phyloP scores from a whole-genome alignment of 2,888 invertebrate species.

The Eudasyphora cyanicolor region DNA sequence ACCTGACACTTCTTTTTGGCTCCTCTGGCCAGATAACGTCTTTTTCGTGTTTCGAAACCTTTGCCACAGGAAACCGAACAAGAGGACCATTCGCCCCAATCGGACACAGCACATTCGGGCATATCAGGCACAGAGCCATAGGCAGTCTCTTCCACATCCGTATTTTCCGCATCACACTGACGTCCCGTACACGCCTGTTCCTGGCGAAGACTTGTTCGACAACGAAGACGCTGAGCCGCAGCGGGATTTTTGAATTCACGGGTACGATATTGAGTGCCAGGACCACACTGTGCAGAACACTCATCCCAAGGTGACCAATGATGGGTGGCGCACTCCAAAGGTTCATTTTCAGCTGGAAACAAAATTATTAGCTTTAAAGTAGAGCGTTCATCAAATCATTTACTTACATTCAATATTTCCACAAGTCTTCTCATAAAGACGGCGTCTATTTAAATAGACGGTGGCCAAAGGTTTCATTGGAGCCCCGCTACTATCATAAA shows the following conservation, averaged over 20 bases:
- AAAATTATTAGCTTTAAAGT: neutral
- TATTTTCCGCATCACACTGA: constrained; percentile 70
- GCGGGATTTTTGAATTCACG: constrained; percentile 77
- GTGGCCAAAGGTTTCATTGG: constrained; percentile 95
- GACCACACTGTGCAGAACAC: constrained; percentile 81
- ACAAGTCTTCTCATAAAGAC: constrained; percentile 91
- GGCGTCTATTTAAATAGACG: constrained; percentile 88
- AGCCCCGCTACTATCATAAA: constrained; percentile 88
- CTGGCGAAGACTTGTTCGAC: constrained; percentile 74
- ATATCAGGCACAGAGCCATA: constrained; percentile 73
- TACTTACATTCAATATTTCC: constrained; percentile 79
- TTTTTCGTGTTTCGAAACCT: constrained; percentile 86
- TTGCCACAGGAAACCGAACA: constrained; percentile 88
- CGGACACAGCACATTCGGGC: constrained; percentile 85
- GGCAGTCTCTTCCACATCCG: constrained; percentile 59
- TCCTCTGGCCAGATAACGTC: constrained; percentile 84
- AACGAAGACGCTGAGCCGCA: constrained; percentile 73
- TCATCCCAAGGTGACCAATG: constrained; percentile 81
- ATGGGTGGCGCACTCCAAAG: constrained; percentile 76
- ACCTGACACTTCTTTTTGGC: constrained; percentile 85
- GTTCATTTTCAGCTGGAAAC: constrained; percentile 77
- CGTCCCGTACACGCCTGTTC: constrained; percentile 79
- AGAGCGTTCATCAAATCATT: neutral
- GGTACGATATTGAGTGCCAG: constrained; percentile 78
- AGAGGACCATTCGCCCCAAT: constrained; percentile 89